A percentile compares a stretch with the other conserved stretches of the same genome.
phyloP scores from a whole-genome alignment of 2,797 vertebrate genomes.

The Falco rusticolus region DNA sequence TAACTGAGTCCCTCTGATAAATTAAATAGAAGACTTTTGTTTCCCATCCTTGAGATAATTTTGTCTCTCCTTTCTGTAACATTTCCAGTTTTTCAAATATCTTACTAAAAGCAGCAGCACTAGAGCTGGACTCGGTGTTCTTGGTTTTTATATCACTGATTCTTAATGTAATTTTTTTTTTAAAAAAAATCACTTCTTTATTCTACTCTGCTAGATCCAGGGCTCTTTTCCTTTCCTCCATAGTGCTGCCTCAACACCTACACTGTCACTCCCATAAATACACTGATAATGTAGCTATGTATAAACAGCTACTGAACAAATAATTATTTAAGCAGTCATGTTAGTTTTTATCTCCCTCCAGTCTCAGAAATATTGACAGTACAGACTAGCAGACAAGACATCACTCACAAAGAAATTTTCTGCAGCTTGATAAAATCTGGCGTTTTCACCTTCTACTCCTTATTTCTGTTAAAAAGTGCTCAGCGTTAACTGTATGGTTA shows the following conservation, averaged over 20 bases:
- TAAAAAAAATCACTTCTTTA: not conserved
- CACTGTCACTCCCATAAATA: not conserved
- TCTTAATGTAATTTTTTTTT: too few species aligned
- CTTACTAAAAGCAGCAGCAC: not conserved
- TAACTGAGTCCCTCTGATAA: not conserved
- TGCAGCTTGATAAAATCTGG: not conserved
- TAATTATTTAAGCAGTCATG: not conserved
- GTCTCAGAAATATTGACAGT: accelerated
- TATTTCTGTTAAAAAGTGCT: not conserved
- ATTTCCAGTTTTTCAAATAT: not conserved
- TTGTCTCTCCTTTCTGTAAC: not conserved
- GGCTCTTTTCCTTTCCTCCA: not conserved
- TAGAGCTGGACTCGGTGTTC: not conserved
- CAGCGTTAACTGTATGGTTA: not conserved
- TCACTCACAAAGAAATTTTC: not conserved
- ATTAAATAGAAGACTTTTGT: not conserved
- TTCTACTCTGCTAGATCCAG: not conserved
- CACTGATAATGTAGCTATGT: not conserved
- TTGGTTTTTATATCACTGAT: not conserved
- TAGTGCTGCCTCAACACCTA: not conserved
- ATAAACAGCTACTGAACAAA: not conserved
- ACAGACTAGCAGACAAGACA: not conserved
- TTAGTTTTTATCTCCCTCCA: not conserved
- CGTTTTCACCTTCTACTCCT: not conserved
- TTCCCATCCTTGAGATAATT: not conserved